Evolutionary conservation across 2,113 vertebrate genomes (phyloP).

Genomic region (Grus americana): DNA sequence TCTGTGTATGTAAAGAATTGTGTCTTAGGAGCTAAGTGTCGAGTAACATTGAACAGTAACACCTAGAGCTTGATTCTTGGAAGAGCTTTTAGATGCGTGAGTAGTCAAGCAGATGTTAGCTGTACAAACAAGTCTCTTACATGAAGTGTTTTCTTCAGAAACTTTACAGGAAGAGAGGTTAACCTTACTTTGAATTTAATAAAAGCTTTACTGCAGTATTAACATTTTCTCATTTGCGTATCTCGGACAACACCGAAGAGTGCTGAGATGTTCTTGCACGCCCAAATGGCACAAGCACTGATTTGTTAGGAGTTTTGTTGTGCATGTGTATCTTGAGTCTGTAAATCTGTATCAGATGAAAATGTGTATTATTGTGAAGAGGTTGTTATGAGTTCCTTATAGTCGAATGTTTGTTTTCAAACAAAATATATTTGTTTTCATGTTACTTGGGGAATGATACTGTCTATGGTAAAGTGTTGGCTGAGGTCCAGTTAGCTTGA

Average conservation of each 20-base stretch:
- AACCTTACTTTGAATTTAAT: background rate
- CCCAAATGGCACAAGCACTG: background rate
- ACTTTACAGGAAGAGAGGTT: background rate
- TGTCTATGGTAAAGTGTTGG: background rate
- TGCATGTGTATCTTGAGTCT: background rate
- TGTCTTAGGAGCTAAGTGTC: background rate
- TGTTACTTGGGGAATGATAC: background rate
- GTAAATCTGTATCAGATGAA: background rate
- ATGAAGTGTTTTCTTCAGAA: background rate
- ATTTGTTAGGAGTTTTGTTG: background rate
- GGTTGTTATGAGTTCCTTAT: background rate
- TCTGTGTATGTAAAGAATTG: background rate
- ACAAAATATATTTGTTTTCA: background rate
- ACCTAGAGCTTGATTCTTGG: background rate
- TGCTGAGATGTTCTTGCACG: background rate
- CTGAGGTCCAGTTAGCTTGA: background rate
- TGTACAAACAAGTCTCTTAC: background rate
- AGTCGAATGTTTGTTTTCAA: background rate
- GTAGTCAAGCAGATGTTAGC: background rate
- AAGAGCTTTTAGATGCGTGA: background rate
- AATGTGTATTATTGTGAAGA: background rate
- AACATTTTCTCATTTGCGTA: background rate
- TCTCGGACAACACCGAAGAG: fast-evolving
- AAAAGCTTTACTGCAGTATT: background rate
- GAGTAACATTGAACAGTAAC: background rate